These are phyloP conservation scores for Gracilinanus agilis DNA, from an alignment of 2,113 vertebrate species.

Conservation along the genomic window DNA sequence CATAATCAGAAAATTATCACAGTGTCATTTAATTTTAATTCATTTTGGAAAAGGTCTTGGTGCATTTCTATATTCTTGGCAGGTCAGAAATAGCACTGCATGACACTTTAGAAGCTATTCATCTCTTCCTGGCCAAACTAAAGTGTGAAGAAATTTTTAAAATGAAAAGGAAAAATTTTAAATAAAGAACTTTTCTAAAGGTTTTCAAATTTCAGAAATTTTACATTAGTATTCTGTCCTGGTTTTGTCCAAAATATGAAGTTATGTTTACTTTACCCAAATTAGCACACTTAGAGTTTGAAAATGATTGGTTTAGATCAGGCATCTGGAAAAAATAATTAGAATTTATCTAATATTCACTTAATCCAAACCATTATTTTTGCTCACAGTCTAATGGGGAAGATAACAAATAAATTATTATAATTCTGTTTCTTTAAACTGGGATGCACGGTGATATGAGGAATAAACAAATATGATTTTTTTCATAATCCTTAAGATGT, in stretches of 20 bases:
- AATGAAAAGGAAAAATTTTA: not conserved
- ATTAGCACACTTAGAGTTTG: slow-evolving; percentile 7
- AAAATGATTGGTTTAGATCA: slow-evolving; percentile 24
- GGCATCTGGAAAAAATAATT: slow-evolving; percentile 6
- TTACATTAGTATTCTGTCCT: not conserved
- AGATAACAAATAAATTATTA: too few species aligned
- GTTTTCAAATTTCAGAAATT: slow-evolving; percentile 10
- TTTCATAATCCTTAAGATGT: slow-evolving; percentile 5
- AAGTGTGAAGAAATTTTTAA: not conserved
- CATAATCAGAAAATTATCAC: slow-evolving; percentile 25
- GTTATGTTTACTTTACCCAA: not conserved
- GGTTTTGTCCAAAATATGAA: not conserved
- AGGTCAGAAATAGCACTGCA: not conserved
- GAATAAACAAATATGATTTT: slow-evolving; percentile 29
- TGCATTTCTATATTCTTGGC: not conserved
- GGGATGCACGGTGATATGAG: not conserved
- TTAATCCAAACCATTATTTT: slow-evolving; percentile 18
- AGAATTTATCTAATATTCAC: not conserved
- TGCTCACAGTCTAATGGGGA: too few species aligned
- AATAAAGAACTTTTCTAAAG: not conserved
- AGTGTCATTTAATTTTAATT: not conserved
- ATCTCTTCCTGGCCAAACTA: not conserved
- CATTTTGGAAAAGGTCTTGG: not conserved
- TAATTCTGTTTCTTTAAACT: slow-evolving; percentile 40
- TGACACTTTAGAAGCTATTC: not conserved